phyloP scores from a whole-genome alignment of 2,797 vertebrate species.

The Morus bassanus region DNA sequence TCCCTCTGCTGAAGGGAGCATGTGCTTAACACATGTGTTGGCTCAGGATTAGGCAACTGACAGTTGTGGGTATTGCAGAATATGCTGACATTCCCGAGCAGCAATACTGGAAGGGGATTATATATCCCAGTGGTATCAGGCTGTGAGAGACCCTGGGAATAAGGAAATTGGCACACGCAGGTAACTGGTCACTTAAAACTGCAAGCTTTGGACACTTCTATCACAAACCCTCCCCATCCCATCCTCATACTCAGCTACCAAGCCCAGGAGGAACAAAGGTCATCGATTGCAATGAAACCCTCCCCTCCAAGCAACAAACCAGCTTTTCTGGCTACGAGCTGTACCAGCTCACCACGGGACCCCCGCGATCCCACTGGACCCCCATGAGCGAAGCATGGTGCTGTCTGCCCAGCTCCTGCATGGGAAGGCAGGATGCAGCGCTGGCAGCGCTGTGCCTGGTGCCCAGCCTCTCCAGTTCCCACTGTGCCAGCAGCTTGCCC shows the following conservation, averaged over 20 bases:
- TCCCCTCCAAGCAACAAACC: background rate
- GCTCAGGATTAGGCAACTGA: slow-evolving; percentile 40
- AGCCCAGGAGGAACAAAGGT: background rate
- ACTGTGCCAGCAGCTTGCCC: background rate
- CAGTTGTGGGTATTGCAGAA: slow-evolving; percentile 35
- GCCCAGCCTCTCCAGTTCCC: rapidly evolving
- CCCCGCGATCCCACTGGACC: background rate
- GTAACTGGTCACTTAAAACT: background rate
- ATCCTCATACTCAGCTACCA: background rate
- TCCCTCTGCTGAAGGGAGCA: slow-evolving; percentile 13
- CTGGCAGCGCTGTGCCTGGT: background rate
- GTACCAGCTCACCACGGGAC: background rate
- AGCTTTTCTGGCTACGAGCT: background rate
- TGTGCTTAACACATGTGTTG: slow-evolving; percentile 60
- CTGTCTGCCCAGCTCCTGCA: background rate
- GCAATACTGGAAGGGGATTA: background rate
- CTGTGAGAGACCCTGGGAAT: background rate
- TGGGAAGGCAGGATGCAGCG: background rate
- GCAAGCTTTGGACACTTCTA: background rate
- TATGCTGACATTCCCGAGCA: slow-evolving; percentile 11
- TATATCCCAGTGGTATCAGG: background rate
- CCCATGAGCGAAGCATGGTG: rapidly evolving
- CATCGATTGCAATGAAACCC: background rate
- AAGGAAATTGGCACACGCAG: background rate
- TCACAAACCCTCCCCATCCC: background rate